phyloP scores from a whole-genome alignment of 2,113 vertebrate genomes.

The Platanista minor region DNA sequence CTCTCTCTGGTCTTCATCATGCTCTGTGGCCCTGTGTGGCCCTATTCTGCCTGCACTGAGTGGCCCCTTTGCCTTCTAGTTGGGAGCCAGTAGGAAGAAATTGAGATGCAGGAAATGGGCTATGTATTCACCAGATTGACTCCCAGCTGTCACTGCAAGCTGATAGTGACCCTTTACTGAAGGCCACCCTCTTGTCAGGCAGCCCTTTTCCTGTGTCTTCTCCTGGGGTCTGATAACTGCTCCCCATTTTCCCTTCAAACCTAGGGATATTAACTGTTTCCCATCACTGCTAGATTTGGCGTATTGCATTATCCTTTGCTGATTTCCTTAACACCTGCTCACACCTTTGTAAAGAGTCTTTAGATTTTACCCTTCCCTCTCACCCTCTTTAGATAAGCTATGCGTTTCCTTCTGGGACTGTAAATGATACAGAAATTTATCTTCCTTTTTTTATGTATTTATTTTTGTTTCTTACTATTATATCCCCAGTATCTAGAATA shows the following conservation, averaged over 20 bases:
- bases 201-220: not conserved
- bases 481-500: not conserved
- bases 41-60: accelerated
- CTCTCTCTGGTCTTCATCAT: not conserved
- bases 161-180: not conserved
- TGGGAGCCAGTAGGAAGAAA: not conserved
- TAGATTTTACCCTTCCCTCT: not conserved
- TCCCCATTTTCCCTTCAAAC: not conserved
- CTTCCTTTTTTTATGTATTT: not conserved
- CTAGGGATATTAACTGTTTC: not conserved
- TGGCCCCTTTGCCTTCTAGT: not conserved
- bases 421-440: not conserved
- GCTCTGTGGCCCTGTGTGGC: accelerated
- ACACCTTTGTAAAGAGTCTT: not conserved
- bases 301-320: not conserved
- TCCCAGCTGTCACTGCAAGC: not conserved
- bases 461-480: not conserved
- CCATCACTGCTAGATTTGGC: not conserved
- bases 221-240: not conserved
- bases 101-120: not conserved
- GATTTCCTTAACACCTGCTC: not conserved
- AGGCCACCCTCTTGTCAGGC: not conserved
- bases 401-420: not conserved
- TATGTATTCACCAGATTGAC: not conserved
- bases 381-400: not conserved